Evolutionary conservation across 2,888 invertebrate species (phyloP).

Genomic region (Thelaira solivaga): DNA sequence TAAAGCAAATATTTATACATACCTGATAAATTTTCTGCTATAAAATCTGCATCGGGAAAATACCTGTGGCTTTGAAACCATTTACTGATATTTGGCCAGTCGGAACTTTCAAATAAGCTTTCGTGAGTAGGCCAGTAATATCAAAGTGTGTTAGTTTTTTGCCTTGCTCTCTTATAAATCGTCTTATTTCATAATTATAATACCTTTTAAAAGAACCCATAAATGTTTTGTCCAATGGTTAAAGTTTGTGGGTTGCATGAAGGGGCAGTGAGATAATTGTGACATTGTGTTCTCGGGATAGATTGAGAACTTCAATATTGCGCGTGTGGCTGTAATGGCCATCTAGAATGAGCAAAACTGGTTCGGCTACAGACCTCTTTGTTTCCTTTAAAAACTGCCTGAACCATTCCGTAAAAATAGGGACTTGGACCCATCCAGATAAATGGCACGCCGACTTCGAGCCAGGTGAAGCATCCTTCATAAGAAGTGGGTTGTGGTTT

Average conservation of each 20-base stretch:
- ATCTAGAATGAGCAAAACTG: constrained; percentile 55
- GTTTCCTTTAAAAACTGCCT: constrained; percentile 11
- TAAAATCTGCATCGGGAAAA: constrained; percentile 55
- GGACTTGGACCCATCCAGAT: constrained; percentile 35
- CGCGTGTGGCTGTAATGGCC: constrained; percentile 60
- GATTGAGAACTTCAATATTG: constrained; percentile 49
- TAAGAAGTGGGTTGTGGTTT: constrained; percentile 12
- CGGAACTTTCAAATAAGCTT: constrained; percentile 52
- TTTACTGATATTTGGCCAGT: constrained; percentile 50
- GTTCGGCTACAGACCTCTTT: constrained; percentile 47
- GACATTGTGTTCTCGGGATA: constrained; percentile 43
- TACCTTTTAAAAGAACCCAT: constrained; percentile 58
- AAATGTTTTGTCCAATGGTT: constrained; percentile 51
- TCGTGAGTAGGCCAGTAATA: constrained; percentile 38
- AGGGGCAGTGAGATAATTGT: constrained; percentile 54
- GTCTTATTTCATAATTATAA: constrained; percentile 54
- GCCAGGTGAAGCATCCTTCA: constrained; percentile 37
- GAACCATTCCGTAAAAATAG: constrained; percentile 30
- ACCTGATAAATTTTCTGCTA: constrained; percentile 16
- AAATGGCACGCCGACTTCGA: constrained; percentile 24
- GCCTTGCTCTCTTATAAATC: constrained; percentile 38
- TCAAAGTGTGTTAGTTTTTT: constrained; percentile 49
- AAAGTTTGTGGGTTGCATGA: constrained; percentile 27
- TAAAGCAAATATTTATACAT: background rate
- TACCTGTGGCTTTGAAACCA: constrained; percentile 53